Conservation (phyloP, 2,113 vertebrate genomes). For the Asarcornis scutulata region DNA sequence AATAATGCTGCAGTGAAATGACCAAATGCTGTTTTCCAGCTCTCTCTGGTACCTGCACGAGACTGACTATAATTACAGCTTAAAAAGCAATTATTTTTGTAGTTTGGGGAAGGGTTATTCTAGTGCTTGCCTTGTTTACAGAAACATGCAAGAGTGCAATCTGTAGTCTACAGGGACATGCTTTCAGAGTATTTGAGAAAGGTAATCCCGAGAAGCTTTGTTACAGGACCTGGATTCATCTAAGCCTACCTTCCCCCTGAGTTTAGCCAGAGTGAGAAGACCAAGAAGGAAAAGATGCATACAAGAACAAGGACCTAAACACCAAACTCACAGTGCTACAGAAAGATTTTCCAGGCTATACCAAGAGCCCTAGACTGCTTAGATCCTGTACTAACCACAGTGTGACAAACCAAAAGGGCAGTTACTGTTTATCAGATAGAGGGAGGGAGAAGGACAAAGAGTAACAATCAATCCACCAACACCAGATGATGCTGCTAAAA, state of each 20-base stretch:
- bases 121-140: background rate
- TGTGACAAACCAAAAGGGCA: background rate
- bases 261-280: background rate
- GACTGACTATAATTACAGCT: background rate
- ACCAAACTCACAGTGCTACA: background rate
- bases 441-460: background rate
- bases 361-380: background rate
- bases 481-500: background rate
- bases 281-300: rapidly evolving
- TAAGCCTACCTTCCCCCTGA: background rate
- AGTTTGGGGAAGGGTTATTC: background rate
- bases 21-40: background rate
- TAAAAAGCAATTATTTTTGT: background rate
- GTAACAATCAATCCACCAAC: too few relatives aligned
- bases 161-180: background rate
- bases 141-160: background rate
- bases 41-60: background rate
- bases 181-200: background rate
- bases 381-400: background rate
- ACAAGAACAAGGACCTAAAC: background rate
- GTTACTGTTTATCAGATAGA: background rate
- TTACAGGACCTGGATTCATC: background rate
- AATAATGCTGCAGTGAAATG: background rate
- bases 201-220: background rate
- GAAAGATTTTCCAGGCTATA: background rate